phyloP scores from a whole-genome alignment of 2,888 invertebrate species.

The Graphium colonna region DNA sequence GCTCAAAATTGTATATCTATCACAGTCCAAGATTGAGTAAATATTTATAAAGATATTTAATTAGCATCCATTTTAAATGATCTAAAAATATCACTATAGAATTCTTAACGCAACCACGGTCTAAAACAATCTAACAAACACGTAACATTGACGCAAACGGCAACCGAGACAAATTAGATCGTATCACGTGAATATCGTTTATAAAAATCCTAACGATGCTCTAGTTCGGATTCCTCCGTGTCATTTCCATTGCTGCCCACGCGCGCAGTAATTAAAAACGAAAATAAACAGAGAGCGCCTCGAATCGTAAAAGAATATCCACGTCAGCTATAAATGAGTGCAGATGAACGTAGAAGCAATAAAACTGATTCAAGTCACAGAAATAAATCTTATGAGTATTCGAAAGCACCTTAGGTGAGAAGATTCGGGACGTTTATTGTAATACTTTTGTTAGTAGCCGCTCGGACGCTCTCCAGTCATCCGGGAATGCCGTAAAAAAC shows the following conservation, averaged over 20 bases:
- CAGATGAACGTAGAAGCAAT: conserved; percentile 74
- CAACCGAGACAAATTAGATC: conserved; percentile 21
- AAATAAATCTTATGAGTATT: conserved; percentile 73
- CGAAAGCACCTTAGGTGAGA: conserved; percentile 61
- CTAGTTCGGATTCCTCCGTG: conserved; percentile 59
- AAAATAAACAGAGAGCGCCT: conserved; percentile 78
- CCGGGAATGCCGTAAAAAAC: conserved; percentile 57
- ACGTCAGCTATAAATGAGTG: conserved; percentile 77
- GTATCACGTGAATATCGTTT: conserved; percentile 28
- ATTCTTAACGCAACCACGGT: not conserved
- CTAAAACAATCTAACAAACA: conserved; percentile 11
- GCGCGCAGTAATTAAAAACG: conserved; percentile 78
- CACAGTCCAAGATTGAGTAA: too few relatives aligned
- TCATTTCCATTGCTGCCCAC: conserved; percentile 70
- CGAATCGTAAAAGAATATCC: conserved; percentile 78
- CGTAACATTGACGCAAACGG: conserved; percentile 23
- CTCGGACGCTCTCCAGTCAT: conserved; percentile 49
- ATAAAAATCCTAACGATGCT: conserved; percentile 34
- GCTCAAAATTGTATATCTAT: too few relatives aligned
- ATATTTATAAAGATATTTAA: too few relatives aligned
- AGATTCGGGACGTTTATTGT: conserved; percentile 52
- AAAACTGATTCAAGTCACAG: conserved; percentile 76
- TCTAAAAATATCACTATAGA: not conserved
- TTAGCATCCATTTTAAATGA: too few relatives aligned
- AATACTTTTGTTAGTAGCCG: conserved; percentile 46